phyloP scores from a whole-genome alignment of 2,797 vertebrate genomes.

The Peromyscus eremicus region DNA sequence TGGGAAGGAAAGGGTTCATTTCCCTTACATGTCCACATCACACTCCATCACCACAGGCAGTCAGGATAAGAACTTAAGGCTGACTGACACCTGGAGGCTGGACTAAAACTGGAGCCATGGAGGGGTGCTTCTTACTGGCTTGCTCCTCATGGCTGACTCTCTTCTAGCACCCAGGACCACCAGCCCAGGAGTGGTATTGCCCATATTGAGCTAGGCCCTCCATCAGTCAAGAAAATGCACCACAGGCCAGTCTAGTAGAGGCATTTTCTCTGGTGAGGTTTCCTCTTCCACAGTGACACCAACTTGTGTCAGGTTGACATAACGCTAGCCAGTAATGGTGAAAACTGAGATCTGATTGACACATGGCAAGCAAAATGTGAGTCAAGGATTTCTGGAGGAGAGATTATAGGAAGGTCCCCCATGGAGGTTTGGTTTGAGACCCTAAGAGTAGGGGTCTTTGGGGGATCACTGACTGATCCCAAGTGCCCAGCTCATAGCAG shows the following conservation, averaged over 20 bases:
- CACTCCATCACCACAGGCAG: background rate
- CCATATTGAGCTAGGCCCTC: background rate
- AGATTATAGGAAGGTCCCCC: background rate
- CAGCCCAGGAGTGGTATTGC: background rate
- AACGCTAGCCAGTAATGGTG: background rate
- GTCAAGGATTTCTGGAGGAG: constrained; percentile 13
- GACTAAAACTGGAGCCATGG: background rate
- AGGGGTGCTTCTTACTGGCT: background rate
- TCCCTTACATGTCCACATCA: background rate
- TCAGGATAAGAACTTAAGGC: background rate
- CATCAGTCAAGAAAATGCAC: background rate
- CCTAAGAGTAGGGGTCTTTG: background rate
- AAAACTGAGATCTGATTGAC: background rate
- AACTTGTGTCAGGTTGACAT: background rate
- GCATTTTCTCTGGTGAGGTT: background rate
- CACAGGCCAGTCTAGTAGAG: background rate
- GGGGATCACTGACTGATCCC: background rate
- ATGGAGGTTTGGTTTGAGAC: background rate
- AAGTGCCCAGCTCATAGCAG: background rate
- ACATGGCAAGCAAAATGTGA: background rate
- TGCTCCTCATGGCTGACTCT: background rate
- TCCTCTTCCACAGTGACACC: background rate
- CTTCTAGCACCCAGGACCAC: background rate
- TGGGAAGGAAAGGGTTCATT: background rate
- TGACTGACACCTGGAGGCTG: background rate